Percentiles rank a stretch among this genome's conserved stretches.
Evolutionary conservation across 2,113 vertebrate species (phyloP).

Genomic region (Cinclus cinclus): DNA sequence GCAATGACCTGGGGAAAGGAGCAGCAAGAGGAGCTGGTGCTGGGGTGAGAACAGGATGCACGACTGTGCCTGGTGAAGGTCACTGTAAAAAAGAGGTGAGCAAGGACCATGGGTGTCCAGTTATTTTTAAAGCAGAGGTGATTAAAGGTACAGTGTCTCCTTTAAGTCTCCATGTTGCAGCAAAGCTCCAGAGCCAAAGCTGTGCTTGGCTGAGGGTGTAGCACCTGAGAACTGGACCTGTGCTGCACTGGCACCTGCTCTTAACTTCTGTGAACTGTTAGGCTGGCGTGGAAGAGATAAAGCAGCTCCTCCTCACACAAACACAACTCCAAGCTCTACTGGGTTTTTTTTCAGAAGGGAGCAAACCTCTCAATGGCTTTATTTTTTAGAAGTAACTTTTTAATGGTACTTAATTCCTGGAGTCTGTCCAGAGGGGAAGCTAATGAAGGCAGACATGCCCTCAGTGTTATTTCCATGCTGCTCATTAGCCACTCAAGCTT

Average conservation of each 20-base stretch:
- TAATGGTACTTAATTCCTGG: not conserved
- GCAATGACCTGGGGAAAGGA: fast-evolving
- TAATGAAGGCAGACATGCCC: not conserved
- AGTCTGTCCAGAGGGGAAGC: not conserved
- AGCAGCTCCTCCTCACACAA: not conserved
- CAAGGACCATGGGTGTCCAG: fast-evolving
- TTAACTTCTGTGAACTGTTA: not conserved
- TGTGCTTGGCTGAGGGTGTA: too few relatives aligned
- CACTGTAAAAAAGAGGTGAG: not conserved
- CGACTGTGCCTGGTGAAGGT: fast-evolving
- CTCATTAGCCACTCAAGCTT: not conserved
- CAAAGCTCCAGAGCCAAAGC: not conserved
- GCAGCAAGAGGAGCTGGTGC: fast-evolving
- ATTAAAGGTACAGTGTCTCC: not conserved
- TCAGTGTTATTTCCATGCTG: not conserved
- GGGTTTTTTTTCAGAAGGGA: conserved; percentile 63
- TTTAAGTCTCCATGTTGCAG: not conserved
- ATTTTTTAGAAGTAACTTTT: conserved; percentile 60
- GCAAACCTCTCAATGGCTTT: conserved; percentile 52
- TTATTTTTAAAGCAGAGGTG: not conserved
- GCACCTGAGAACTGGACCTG: not conserved
- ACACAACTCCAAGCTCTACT: not conserved
- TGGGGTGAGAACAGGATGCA: not conserved
- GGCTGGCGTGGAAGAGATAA: not conserved
- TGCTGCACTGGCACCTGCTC: not conserved